A percentile compares a stretch with the other conserved stretches of the same genome.
phyloP scores from a whole-genome alignment of 2,797 vertebrate species.

The Lagocephalus sceleratus region DNA sequence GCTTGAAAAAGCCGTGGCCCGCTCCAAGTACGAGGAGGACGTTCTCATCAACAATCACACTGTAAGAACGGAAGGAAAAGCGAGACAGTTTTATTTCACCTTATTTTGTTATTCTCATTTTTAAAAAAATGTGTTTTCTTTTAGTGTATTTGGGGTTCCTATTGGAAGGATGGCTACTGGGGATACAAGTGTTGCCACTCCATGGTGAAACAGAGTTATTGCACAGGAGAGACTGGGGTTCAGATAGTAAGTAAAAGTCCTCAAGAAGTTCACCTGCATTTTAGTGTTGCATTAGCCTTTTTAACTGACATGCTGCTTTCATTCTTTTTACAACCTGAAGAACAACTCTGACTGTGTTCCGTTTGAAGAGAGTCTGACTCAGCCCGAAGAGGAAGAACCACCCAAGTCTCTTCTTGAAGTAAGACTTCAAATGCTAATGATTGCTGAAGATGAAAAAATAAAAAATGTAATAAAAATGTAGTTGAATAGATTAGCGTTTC shows the following conservation, averaged over 20 bases:
- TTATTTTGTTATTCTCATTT: not conserved
- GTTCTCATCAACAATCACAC: constrained; percentile 92
- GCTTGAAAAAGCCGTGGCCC: constrained; percentile 90
- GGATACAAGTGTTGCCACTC: constrained; percentile 97
- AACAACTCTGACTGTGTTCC: constrained; percentile 64
- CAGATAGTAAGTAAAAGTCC: constrained; percentile 78
- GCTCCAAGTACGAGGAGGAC: constrained; percentile 97
- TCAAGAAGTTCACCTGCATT: not conserved
- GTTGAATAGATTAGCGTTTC: not conserved
- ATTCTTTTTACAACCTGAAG: constrained; percentile 41
- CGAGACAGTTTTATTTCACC: not conserved
- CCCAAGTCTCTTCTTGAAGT: constrained; percentile 92
- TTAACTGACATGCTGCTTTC: not conserved
- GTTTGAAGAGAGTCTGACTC: constrained; percentile 73
- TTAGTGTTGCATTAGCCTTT: not conserved
- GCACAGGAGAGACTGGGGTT: constrained; percentile 90
- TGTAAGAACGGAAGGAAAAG: constrained; percentile 61
- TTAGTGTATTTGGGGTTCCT: constrained; percentile 97
- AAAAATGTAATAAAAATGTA: not conserved
- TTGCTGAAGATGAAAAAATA: not conserved
- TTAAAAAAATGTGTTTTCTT: constrained; percentile 11
- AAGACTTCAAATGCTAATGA: constrained; percentile 3
- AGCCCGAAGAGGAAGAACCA: constrained; percentile 68
- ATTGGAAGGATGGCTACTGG: constrained; percentile 94
- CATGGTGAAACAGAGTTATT: constrained; percentile 96